Conservation (phyloP, 1,140 invertebrate genomes). For the Temnothorax curvispinosus region DNA sequence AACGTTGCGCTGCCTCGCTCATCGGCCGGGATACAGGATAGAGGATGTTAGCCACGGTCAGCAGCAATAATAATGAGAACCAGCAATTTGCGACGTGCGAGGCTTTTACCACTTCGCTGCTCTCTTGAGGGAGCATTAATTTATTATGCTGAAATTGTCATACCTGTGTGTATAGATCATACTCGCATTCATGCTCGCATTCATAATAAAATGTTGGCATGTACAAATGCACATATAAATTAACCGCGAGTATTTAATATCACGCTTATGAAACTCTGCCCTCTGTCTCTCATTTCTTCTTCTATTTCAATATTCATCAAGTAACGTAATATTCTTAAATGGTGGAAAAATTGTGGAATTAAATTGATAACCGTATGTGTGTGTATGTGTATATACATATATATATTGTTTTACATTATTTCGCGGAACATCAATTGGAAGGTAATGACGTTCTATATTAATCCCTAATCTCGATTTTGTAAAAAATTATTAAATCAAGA, state of each 20-base stretch:
- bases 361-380: neutral
- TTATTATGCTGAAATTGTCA: constrained; percentile 21
- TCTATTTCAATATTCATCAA: neutral
- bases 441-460: neutral
- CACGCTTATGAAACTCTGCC: neutral
- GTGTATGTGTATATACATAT: neutral
- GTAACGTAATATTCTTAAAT: neutral
- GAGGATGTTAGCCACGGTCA: constrained; percentile 8
- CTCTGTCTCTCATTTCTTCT: neutral
- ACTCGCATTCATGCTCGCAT: neutral
- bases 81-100: constrained; percentile 64
- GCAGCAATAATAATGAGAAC: constrained; percentile 70
- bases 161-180: neutral
- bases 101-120: constrained; percentile 64
- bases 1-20: constrained; percentile 30
- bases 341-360: neutral
- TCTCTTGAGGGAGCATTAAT: constrained; percentile 58
- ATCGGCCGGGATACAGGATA: constrained; percentile 25
- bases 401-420: neutral
- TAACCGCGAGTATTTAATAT: constrained; percentile 7
- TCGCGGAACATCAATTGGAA: neutral
- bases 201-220: constrained; percentile 4
- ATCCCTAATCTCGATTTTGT: neutral
- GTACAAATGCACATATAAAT: neutral
- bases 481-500: neutral